Evolutionary conservation across 2,797 vertebrate species (phyloP).

Genomic region (Sandelia bainsii): DNA sequence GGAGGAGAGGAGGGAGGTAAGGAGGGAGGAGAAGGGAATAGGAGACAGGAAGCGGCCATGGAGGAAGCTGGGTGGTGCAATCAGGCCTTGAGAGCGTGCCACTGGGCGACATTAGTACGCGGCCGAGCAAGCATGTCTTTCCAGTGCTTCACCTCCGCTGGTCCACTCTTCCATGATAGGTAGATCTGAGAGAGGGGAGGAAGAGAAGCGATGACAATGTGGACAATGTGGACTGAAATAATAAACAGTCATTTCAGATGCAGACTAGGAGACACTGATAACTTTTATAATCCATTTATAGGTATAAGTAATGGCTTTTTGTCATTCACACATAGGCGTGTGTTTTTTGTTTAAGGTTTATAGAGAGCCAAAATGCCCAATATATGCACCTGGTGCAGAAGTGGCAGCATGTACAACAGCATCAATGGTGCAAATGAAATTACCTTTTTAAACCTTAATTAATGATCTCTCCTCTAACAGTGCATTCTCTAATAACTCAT

Average conservation of each 20-base stretch:
- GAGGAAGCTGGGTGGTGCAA: slow-evolving; percentile 69
- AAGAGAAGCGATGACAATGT: background rate
- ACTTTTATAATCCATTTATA: slow-evolving; percentile 1
- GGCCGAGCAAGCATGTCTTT: slow-evolving; percentile 98
- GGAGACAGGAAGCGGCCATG: slow-evolving; percentile 57
- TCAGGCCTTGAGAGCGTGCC: slow-evolving; percentile 99
- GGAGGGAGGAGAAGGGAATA: background rate
- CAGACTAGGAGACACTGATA: background rate
- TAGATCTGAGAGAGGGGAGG: slow-evolving; percentile 88
- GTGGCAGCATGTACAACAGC: slow-evolving; percentile 1
- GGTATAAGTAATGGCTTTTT: background rate
- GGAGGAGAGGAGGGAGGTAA: slow-evolving; percentile 45
- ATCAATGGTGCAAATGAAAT: background rate
- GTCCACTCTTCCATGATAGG: slow-evolving; percentile 98
- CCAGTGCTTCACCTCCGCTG: slow-evolving; percentile 98
- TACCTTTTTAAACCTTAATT: background rate
- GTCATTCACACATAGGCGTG: background rate
- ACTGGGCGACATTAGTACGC: slow-evolving; percentile 97
- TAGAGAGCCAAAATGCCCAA: background rate
- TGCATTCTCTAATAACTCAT: background rate
- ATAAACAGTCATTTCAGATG: background rate
- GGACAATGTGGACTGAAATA: too few species aligned
- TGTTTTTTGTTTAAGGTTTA: background rate
- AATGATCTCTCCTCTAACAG: background rate
- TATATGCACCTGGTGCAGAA: background rate